Percentiles rank a stretch among this genome's conserved stretches.
These are phyloP conservation scores for Strigops habroptila DNA, from an alignment of 2,113 vertebrate species.

Conservation along the genomic window DNA sequence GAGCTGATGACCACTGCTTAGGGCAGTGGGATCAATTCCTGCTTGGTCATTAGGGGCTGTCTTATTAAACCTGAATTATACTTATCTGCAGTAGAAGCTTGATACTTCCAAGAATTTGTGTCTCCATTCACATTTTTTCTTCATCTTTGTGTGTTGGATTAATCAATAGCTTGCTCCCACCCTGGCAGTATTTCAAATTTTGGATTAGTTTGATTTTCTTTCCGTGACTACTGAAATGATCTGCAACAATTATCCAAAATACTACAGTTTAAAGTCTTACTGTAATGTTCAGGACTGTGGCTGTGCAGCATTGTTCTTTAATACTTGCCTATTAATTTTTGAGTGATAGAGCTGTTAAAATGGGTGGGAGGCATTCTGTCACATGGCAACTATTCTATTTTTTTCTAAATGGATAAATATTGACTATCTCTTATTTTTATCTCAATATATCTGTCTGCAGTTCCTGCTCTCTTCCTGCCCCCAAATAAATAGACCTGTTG, in stretches of 20 bases:
- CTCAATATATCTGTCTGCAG: constrained; percentile 7
- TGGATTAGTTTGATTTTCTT: not conserved
- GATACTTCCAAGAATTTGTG: not conserved
- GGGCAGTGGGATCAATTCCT: not conserved
- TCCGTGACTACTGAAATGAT: not conserved
- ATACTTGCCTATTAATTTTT: not conserved
- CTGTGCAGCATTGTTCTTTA: not conserved
- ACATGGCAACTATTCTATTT: not conserved
- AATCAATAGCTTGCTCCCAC: not conserved
- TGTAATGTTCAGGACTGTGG: not conserved
- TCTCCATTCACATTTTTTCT: not conserved
- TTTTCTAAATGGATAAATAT: not conserved
- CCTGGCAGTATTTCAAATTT: not conserved
- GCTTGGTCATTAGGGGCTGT: not conserved
- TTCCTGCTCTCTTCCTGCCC: not conserved
- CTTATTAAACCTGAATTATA: not conserved
- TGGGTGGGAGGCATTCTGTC: not conserved
- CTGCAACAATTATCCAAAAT: not conserved
- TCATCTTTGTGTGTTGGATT: not conserved
- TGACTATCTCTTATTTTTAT: not conserved
- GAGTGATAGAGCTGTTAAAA: not conserved
- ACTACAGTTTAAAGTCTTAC: not conserved
- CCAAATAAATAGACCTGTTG: not conserved
- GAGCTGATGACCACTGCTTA: not conserved
- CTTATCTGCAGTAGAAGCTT: not conserved